Base-by-base conservation (phyloP, 2,113 vertebrate species). In the Leptodactylus fuscus region DNA sequence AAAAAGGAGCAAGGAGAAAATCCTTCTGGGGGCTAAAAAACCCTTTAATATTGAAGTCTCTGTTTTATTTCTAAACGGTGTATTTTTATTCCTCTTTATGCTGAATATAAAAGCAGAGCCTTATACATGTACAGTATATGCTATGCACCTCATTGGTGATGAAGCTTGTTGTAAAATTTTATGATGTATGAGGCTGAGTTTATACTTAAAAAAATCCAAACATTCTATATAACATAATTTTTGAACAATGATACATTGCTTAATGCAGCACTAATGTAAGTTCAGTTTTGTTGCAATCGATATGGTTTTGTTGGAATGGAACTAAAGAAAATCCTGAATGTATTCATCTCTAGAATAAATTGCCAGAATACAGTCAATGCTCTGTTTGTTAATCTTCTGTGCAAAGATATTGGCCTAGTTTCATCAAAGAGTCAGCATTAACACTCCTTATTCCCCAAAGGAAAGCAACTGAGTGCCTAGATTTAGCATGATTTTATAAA, bases 341-440 rank as follows among this genome's bases (percentile, higher is more conserved):
- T 41, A 55, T 79, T 79, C 76, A 58, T 79, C 34, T 38, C 32
- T 36, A 24, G 32, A 73, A 58, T 82, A 27, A 73, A 51, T 73
- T 82, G 48, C 67, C 32, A 49, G 49, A 70, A 58, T 41, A 34
- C 67, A 53, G 67, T 55, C 62, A 46, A 49, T 81, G 80, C 60
- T 49, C 79, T 81, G 80, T 58, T 49, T 82, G 46, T 73, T 82
- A 82, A 82, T 82, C 81, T 71, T 24, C 22, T 38, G 13, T 38
- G 67, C 67, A 82, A 58, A 82, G 67, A 71, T 71, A 73, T 69
- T 82, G 81, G 65, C 81, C 81, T 82, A 82, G 48, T 70, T 82
- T 82, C 32, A 81, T 67, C 79, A 71, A 73, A 82, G 67, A 73
- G 22, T 55, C 70, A 82, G 65, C 67, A 41, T 24, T 73, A 38